phyloP scores from a whole-genome alignment of 2,888 invertebrate genomes.

The Harpalus rubripes region DNA sequence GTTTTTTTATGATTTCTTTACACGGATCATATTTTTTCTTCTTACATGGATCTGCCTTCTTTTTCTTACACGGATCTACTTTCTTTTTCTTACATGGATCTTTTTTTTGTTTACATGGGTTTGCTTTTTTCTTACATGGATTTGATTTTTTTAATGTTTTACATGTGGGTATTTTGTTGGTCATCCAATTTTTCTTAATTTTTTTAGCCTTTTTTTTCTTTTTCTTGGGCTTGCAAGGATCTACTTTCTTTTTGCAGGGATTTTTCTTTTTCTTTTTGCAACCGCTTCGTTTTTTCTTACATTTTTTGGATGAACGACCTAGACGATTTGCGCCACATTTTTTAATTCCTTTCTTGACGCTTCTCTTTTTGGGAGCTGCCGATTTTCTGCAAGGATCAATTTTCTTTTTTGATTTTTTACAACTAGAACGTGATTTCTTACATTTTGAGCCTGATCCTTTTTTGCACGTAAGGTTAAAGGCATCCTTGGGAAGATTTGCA shows the following conservation, averaged over 20 bases:
- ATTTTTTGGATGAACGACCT: background rate
- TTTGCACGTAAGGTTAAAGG: conserved; percentile 54
- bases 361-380: background rate
- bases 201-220: background rate
- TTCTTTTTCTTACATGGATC: conserved; percentile 67
- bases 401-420: background rate
- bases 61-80: conserved; percentile 51
- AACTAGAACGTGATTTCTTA: background rate
- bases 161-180: background rate
- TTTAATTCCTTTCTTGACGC: background rate
- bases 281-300: background rate
- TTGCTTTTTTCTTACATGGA: conserved; percentile 65
- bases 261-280: conserved; percentile 52
- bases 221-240: conserved; percentile 44
- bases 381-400: conserved; percentile 18
- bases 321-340: background rate
- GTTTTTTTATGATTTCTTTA: background rate
- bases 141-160: conserved; percentile 5
- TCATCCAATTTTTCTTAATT: background rate
- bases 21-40: background rate
- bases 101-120: conserved; percentile 61
- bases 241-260: conserved; percentile 65
- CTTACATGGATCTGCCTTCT: conserved; percentile 27
- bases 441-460: conserved; percentile 61
- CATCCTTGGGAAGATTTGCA: conserved; percentile 4